phyloP scores from a whole-genome alignment of 1,140 invertebrate genomes.

The Plectrocnemia conspersa region DNA sequence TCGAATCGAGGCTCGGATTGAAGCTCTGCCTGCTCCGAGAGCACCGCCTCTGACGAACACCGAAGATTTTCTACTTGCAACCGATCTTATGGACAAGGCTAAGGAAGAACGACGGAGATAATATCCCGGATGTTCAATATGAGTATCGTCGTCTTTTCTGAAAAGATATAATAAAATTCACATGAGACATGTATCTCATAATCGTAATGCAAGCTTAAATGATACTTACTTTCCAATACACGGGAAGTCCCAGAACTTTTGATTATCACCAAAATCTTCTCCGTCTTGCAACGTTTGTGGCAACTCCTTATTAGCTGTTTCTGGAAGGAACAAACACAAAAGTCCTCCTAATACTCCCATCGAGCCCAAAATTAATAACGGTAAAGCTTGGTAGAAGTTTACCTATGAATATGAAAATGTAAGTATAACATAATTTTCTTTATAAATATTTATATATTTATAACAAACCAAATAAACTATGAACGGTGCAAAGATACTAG shows the following conservation, averaged over 20 bases:
- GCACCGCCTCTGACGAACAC: slow-evolving; percentile 39
- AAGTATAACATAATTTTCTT: neutral
- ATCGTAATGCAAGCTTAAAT: neutral
- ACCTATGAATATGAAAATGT: slow-evolving; percentile 44
- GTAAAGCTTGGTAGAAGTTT: slow-evolving; percentile 62
- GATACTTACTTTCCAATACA: slow-evolving; percentile 58
- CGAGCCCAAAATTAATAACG: slow-evolving; percentile 68
- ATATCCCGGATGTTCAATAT: slow-evolving; percentile 36
- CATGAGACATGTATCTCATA: neutral
- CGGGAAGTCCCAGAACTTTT: slow-evolving; percentile 75
- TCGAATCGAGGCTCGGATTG: slow-evolving; percentile 45
- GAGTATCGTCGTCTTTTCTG: slow-evolving; percentile 30
- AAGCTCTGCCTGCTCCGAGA: slow-evolving; percentile 42
- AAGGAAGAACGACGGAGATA: slow-evolving; percentile 39
- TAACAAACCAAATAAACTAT: slow-evolving; percentile 70
- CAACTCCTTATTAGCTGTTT: slow-evolving; percentile 76
- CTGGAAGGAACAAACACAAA: slow-evolving; percentile 71
- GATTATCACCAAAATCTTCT: slow-evolving; percentile 75
- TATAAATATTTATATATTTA: neutral
- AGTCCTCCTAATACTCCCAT: slow-evolving; percentile 68
- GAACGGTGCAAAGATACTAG: slow-evolving; percentile 75
- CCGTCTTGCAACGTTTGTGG: slow-evolving; percentile 79
- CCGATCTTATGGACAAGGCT: slow-evolving; percentile 24
- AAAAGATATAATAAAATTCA: slow-evolving; percentile 6
- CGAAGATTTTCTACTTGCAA: slow-evolving; percentile 36